Evolutionary conservation across 2,797 vertebrate species (phyloP).

Genomic region (Geotrypetes seraphini): DNA sequence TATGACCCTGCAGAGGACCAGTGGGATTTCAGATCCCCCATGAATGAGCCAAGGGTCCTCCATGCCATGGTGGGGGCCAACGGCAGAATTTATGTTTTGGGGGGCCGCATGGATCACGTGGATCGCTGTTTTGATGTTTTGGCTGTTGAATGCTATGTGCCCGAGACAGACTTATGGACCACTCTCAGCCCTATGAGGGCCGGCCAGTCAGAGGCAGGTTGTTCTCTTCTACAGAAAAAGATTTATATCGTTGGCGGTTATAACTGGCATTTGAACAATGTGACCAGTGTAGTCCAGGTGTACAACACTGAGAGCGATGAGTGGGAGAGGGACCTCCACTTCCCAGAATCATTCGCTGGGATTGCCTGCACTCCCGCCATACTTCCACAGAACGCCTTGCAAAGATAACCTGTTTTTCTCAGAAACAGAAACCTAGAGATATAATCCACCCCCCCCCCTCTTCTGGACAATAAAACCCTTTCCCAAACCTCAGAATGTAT

Average conservation of each 20-base stretch:
- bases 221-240: slow-evolving; percentile 76
- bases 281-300: slow-evolving; percentile 91
- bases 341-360: slow-evolving; percentile 90
- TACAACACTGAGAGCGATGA: slow-evolving; percentile 89
- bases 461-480: no score
- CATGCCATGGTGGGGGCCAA: slow-evolving; percentile 77
- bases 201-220: slow-evolving; percentile 90
- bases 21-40: slow-evolving; percentile 84
- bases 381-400: slow-evolving; percentile 67
- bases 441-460: no score
- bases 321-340: slow-evolving; percentile 94
- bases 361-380: slow-evolving; percentile 77
- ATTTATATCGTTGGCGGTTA: slow-evolving; percentile 91
- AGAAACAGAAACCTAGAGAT: no score
- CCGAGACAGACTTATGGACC: slow-evolving; percentile 89
- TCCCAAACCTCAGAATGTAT: no score
- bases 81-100: slow-evolving; percentile 74
- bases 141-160: slow-evolving; percentile 82
- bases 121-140: slow-evolving; percentile 92
- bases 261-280: slow-evolving; percentile 96
- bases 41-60: slow-evolving; percentile 88
- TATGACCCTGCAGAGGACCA: slow-evolving; percentile 72
- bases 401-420: slow-evolving; percentile 60
- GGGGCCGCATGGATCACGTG: slow-evolving; percentile 91
- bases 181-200: slow-evolving; percentile 85